Percentiles rank a stretch among this genome's conserved stretches.
These are phyloP conservation scores for Eupithecia vulgata DNA, from an alignment of 2,888 invertebrate species.

Conservation along the genomic window DNA sequence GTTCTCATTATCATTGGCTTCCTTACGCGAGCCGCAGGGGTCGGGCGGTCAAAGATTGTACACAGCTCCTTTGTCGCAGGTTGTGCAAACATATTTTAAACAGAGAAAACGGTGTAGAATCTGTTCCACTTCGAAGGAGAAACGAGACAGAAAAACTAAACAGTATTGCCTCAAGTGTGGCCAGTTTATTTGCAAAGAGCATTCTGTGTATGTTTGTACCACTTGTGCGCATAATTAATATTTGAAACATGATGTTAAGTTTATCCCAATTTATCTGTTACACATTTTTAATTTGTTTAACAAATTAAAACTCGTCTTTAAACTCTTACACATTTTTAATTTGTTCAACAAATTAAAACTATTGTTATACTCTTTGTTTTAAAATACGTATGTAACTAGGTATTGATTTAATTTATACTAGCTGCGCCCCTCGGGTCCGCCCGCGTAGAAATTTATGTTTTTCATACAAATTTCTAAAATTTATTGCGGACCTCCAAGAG, in stretches of 20 bases:
- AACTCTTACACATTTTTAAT: too few relatives aligned
- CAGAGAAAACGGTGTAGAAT: slow-evolving; percentile 65
- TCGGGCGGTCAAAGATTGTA: slow-evolving; percentile 44
- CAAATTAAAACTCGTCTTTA: too few relatives aligned
- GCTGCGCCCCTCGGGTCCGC: too few relatives aligned
- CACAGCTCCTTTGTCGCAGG: slow-evolving; percentile 31
- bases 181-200: slow-evolving; percentile 71
- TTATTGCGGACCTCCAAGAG: too few relatives aligned
- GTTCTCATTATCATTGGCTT: slow-evolving; percentile 33
- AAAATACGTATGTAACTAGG: too few relatives aligned
- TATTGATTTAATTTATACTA: too few relatives aligned
- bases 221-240: slow-evolving; percentile 51
- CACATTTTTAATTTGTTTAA: background rate
- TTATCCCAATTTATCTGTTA: background rate
- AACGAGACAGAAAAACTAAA: slow-evolving; percentile 69
- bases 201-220: slow-evolving; percentile 65
- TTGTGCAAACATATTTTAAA: slow-evolving; percentile 43
- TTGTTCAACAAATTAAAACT: too few relatives aligned
- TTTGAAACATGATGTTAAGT: background rate
- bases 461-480: too few relatives aligned
- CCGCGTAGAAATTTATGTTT: too few relatives aligned
- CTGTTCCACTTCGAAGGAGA: slow-evolving; percentile 57
- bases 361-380: too few relatives aligned
- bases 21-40: slow-evolving; percentile 35
- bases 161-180: slow-evolving; percentile 69